Evolutionary conservation across 1,140 invertebrate genomes (phyloP).

Genomic region (Babylonia areolata): DNA sequence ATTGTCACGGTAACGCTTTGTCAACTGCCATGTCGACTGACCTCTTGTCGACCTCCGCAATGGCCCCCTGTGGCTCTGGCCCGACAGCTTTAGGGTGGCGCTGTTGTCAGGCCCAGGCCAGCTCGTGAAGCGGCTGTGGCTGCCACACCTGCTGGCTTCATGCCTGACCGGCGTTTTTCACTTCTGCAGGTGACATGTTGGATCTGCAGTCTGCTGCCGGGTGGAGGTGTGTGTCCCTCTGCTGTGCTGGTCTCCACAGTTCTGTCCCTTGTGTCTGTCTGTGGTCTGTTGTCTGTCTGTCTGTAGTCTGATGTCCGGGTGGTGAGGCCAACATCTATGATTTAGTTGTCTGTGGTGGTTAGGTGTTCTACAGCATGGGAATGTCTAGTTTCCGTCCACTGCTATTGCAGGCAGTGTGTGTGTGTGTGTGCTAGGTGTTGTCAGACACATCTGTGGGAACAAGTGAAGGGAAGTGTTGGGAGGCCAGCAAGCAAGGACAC

Average conservation of each 20-base stretch:
- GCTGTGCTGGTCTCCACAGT: not conserved
- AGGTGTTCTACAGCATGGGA: not conserved
- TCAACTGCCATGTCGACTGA: conserved; percentile 2
- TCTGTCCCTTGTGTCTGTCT: not conserved
- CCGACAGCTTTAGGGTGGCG: conserved; percentile 2
- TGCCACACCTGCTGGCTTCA: conserved; percentile 1
- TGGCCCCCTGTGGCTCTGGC: conserved; percentile 17
- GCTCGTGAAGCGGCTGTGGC: not conserved
- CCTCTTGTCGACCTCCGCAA: not conserved
- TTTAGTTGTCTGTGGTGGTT: not conserved
- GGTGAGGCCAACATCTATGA: too few species aligned
- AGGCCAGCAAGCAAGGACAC: not conserved
- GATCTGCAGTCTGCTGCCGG: conserved; percentile 48
- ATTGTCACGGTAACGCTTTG: conserved; percentile 29
- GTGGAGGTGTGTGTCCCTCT: not conserved
- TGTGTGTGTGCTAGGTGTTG: too few species aligned
- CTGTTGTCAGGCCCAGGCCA: not conserved
- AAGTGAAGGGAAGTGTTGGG: not conserved
- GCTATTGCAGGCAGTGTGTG: not conserved
- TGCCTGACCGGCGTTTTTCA: not conserved
- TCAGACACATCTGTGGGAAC: too few species aligned
- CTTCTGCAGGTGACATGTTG: conserved; percentile 49
- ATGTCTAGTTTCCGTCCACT: not conserved
- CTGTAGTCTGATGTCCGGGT: too few species aligned
- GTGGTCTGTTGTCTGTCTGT: not conserved